A percentile compares a stretch with the other conserved stretches of the same genome.
Conservation (phyloP, 2,113 vertebrate genomes). For the Halcyon malimbica region DNA sequence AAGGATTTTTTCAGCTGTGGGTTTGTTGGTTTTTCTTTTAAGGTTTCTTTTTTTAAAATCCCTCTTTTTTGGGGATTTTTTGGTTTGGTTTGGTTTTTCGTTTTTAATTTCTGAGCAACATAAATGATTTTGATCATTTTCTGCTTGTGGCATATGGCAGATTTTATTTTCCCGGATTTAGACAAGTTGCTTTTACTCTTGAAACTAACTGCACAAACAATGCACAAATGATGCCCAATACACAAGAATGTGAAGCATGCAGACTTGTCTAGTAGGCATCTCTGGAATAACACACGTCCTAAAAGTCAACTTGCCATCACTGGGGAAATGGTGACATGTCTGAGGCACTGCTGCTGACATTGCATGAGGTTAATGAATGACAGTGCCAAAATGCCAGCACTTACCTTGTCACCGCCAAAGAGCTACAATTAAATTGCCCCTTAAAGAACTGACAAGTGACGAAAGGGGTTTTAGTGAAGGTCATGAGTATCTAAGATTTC, state of each 20-base stretch:
- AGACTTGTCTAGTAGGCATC: slow-evolving; percentile 34
- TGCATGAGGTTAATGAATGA: slow-evolving; percentile 74
- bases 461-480: slow-evolving; percentile 86
- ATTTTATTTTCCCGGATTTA: not conserved
- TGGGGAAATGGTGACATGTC: slow-evolving; percentile 63
- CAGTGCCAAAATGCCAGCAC: slow-evolving; percentile 77
- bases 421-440: slow-evolving; percentile 78
- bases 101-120: not conserved
- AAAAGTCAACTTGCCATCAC: slow-evolving; percentile 54
- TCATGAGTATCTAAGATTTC: slow-evolving; percentile 80
- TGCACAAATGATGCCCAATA: not conserved
- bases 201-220: slow-evolving; percentile 1
- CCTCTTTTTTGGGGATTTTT: rapidly evolving
- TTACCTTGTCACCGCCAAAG: slow-evolving; percentile 77
- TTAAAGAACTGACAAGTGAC: slow-evolving; percentile 80
- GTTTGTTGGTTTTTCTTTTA: rapidly evolving
- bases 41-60: not conserved
- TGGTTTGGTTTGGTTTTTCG: not conserved
- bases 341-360: slow-evolving; percentile 69
- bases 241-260: slow-evolving; percentile 26
- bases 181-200: not conserved
- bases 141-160: not conserved
- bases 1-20: not conserved
- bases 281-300: slow-evolving; percentile 36
- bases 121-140: not conserved